A percentile compares a stretch with the other conserved stretches of the same genome.
Conservation (phyloP, 1,140 invertebrate genomes). For the Mamestra configurata region DNA sequence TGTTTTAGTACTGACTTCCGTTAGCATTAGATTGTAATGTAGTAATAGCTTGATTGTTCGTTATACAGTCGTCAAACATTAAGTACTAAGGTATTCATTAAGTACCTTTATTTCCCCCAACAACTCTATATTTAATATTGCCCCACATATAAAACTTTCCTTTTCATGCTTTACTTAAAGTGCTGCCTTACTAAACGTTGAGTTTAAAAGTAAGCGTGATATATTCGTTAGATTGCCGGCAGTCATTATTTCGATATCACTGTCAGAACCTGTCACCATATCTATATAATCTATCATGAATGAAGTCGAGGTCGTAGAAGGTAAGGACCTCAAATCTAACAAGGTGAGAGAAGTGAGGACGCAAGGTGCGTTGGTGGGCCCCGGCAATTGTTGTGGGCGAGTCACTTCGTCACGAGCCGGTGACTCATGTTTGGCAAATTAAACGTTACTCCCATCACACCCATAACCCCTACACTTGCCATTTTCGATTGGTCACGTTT, state of each 20-base stretch:
- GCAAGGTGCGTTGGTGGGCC: slow-evolving; percentile 46
- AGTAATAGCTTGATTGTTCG: slow-evolving; percentile 1
- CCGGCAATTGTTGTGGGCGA: slow-evolving; percentile 46
- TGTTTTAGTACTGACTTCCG: slow-evolving; percentile 22
- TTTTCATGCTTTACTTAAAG: neutral
- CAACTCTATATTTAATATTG: neutral
- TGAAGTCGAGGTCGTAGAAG: slow-evolving; percentile 56
- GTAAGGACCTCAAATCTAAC: slow-evolving; percentile 54
- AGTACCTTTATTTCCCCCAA: neutral
- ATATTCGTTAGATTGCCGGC: neutral
- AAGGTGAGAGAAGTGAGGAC: slow-evolving; percentile 57
- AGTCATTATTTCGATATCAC: slow-evolving; percentile 1
- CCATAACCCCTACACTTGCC: slow-evolving; percentile 17
- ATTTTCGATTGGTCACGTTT: slow-evolving; percentile 10
- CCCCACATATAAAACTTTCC: neutral
- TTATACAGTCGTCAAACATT: neutral
- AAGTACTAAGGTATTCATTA: neutral
- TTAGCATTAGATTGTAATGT: slow-evolving; percentile 30
- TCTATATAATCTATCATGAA: slow-evolving; percentile 41
- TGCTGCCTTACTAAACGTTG: neutral
- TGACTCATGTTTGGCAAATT: slow-evolving; percentile 52
- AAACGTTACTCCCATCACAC: slow-evolving; percentile 42
- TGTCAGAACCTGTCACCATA: slow-evolving; percentile 36
- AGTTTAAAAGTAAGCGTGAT: neutral
- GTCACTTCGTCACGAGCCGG: slow-evolving; percentile 38